phyloP scores from a whole-genome alignment of 1,140 invertebrate genomes.

The Cydia amplana region DNA sequence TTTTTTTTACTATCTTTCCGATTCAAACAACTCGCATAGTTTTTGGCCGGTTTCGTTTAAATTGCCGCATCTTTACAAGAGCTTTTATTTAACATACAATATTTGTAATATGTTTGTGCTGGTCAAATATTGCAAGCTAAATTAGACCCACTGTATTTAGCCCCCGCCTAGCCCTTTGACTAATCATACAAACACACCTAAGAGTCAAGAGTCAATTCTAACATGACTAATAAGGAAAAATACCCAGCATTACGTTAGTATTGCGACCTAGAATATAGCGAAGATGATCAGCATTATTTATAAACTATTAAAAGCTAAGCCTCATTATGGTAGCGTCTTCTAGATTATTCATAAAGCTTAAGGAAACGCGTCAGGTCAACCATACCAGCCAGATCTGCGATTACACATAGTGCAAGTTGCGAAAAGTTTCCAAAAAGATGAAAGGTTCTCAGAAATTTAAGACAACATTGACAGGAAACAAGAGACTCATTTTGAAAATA shows the following conservation, averaged over 20 bases:
- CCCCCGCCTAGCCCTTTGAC: not conserved
- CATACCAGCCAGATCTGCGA: not conserved
- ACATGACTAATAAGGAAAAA: constrained; percentile 21
- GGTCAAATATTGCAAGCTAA: no score
- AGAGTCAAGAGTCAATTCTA: not conserved
- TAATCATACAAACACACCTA: not conserved
- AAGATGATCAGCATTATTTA: constrained; percentile 30
- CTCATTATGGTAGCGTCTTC: constrained; percentile 22
- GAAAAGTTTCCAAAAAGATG: no score
- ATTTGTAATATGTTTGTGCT: no score
- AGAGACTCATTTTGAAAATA: no score
- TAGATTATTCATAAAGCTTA: not conserved
- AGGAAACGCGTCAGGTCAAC: not conserved
- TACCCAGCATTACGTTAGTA: constrained; percentile 18
- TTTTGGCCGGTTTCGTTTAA: no score
- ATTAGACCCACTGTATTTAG: not conserved
- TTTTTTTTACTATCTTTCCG: no score
- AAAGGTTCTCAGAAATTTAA: no score
- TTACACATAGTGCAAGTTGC: not conserved
- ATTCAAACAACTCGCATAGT: no score
- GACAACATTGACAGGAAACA: no score
- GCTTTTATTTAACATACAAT: no score
- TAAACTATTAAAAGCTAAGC: constrained; percentile 24
- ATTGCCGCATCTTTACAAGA: no score
- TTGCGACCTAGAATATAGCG: constrained; percentile 18